Conservation (phyloP, 1,140 invertebrate species). For the Cydia amplana region DNA sequence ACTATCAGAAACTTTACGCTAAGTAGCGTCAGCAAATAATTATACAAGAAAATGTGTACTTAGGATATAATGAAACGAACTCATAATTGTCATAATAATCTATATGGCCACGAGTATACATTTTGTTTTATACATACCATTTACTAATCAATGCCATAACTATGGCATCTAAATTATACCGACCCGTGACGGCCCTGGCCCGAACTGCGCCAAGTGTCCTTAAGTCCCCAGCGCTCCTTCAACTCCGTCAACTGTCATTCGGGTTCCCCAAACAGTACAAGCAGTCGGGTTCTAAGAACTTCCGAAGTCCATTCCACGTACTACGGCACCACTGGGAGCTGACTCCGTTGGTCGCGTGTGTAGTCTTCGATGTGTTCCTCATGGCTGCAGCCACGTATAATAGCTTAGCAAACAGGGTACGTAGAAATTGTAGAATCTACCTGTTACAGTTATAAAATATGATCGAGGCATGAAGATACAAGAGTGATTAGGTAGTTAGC, state of each 20-base stretch:
- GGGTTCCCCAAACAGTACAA: conserved; percentile 1
- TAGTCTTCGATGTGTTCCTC: not conserved
- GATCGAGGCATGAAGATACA: too few species aligned
- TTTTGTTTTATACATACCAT: not conserved
- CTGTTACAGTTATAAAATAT: too few species aligned
- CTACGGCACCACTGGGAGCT: not conserved
- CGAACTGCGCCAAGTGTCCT: not conserved
- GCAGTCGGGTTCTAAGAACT: not conserved
- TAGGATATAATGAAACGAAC: not conserved
- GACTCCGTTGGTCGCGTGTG: not conserved
- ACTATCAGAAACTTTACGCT: not conserved
- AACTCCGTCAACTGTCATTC: not conserved
- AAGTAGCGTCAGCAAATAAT: not conserved
- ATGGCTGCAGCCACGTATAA: not conserved
- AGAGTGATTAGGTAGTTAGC: too few species aligned
- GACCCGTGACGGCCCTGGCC: not conserved
- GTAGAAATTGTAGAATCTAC: not conserved
- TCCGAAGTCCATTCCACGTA: not conserved
- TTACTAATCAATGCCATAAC: not conserved
- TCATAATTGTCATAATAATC: not conserved
- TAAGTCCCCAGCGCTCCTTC: not conserved
- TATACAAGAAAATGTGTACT: too few species aligned
- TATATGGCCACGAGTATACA: not conserved
- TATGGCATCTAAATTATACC: conserved; percentile 1
- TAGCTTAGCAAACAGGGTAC: not conserved